Conservation (phyloP, 2,113 vertebrate species). For the Xenopus laevis region DNA sequence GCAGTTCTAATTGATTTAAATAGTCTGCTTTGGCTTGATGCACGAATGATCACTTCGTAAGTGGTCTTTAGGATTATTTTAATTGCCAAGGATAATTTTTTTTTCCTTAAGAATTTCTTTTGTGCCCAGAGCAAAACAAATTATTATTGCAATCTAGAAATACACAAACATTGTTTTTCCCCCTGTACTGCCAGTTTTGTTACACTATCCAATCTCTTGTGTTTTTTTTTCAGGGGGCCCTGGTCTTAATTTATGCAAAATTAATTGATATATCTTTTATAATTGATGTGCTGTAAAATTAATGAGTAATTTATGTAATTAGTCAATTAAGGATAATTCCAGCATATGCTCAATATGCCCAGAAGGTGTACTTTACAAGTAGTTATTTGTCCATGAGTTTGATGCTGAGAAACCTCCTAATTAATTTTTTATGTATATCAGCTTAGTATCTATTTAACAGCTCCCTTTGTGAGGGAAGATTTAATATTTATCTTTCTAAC, state of each 20-base stretch:
- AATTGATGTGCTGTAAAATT: slow-evolving; percentile 99
- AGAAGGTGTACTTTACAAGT: slow-evolving; percentile 99
- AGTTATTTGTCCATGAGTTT: slow-evolving; percentile 99
- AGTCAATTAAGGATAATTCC: slow-evolving; percentile 99
- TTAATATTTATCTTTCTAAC: slow-evolving; percentile 99
- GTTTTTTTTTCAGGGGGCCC: slow-evolving; percentile 64
- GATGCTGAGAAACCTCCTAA: slow-evolving; percentile 94
- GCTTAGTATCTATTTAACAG: slow-evolving; percentile 99
- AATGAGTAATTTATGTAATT: slow-evolving; percentile 99
- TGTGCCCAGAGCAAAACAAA: slow-evolving; percentile 97
- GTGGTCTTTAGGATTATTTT: slow-evolving; percentile 98
- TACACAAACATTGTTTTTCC: slow-evolving; percentile 92
- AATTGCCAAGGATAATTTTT: slow-evolving; percentile 82
- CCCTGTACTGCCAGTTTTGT: slow-evolving; percentile 79
- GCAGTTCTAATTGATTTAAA: slow-evolving; percentile 99
- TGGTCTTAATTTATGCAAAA: slow-evolving; percentile 99
- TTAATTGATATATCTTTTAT: slow-evolving; percentile 99
- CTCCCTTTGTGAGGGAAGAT: slow-evolving; percentile 99
- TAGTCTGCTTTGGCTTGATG: slow-evolving; percentile 93
- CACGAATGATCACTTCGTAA: slow-evolving; percentile 94
- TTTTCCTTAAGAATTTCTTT: slow-evolving; percentile 84
- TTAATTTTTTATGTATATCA: slow-evolving; percentile 99
- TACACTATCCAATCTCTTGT: slow-evolving; percentile 77
- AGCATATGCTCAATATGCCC: slow-evolving; percentile 99
- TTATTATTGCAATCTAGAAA: slow-evolving; percentile 98